phyloP scores from a whole-genome alignment of 2,888 invertebrate genomes.

The Epinotia demarniana region DNA sequence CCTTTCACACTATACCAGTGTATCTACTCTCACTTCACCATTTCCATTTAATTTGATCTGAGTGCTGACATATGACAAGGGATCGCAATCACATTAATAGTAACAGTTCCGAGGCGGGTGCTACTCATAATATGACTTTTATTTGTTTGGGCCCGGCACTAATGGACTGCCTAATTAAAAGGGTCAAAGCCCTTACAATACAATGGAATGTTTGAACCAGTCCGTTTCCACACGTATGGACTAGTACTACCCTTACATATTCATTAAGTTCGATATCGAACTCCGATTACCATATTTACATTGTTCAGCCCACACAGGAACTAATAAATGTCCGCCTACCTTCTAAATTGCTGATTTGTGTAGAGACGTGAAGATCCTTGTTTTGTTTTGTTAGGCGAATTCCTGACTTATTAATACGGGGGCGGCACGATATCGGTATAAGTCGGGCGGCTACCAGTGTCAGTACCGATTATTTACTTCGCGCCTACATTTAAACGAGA shows the following conservation, averaged over 20 bases:
- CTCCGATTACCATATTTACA: slow-evolving; percentile 54
- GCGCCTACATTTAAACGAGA: too few relatives aligned
- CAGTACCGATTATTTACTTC: too few relatives aligned
- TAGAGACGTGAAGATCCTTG: slow-evolving; percentile 1
- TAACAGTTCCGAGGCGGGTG: slow-evolving; percentile 52
- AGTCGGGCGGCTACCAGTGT: too few relatives aligned
- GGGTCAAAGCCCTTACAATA: slow-evolving; percentile 57
- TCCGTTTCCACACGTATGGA: slow-evolving; percentile 45
- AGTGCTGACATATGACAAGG: slow-evolving; percentile 42
- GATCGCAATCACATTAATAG: slow-evolving; percentile 58
- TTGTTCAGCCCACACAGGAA: slow-evolving; percentile 24
- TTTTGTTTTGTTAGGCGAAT: not conserved
- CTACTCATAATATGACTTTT: slow-evolving; percentile 68
- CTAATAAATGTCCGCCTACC: slow-evolving; percentile 19
- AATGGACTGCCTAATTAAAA: slow-evolving; percentile 74
- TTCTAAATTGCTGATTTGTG: slow-evolving; percentile 12
- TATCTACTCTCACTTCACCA: slow-evolving; percentile 24
- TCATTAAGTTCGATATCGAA: slow-evolving; percentile 58
- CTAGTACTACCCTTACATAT: slow-evolving; percentile 55
- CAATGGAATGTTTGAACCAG: slow-evolving; percentile 45
- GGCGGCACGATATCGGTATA: not conserved
- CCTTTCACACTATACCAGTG: slow-evolving; percentile 9
- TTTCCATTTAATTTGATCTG: slow-evolving; percentile 41
- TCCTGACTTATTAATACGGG: not conserved
- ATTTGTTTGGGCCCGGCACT: slow-evolving; percentile 62